A percentile compares a stretch with the other conserved stretches of the same genome.
phyloP scores from a whole-genome alignment of 2,797 vertebrate genomes.

The Pantherophis vulpinus region DNA sequence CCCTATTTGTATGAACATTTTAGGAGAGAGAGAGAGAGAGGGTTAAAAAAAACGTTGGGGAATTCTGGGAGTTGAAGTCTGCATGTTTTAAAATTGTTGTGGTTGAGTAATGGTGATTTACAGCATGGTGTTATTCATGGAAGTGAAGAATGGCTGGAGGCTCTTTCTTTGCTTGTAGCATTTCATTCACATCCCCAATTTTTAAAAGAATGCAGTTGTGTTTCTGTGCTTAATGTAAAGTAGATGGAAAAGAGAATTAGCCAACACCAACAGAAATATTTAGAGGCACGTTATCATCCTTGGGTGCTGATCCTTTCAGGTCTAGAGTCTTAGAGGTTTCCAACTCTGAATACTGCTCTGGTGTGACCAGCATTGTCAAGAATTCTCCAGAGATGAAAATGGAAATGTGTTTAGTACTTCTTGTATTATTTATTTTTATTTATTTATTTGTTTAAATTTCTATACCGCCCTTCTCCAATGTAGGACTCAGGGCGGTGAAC shows the following conservation, averaged over 20 bases:
- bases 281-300: background rate
- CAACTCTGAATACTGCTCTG: background rate
- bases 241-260: background rate
- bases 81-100: background rate
- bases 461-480: too few species aligned
- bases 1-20: background rate
- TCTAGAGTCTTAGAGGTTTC: background rate
- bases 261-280: background rate
- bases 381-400: background rate
- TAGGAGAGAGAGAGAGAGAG: background rate
- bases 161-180: background rate
- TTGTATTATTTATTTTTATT: too few species aligned
- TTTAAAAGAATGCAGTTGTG: background rate
- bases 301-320: background rate
- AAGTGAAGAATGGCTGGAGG: background rate
- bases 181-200: background rate
- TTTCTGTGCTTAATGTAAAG: background rate
- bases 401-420: background rate
- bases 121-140: background rate
- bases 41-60: background rate
- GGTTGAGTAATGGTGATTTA: background rate
- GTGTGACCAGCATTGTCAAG: background rate
- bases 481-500: too few species aligned
- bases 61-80: background rate
- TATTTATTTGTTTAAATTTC: too few species aligned